Evolutionary conservation across 2,113 vertebrate genomes (phyloP), one percentile per base, ranked within the genome.

Genomic region (Vulpes ferrilata): DNA sequence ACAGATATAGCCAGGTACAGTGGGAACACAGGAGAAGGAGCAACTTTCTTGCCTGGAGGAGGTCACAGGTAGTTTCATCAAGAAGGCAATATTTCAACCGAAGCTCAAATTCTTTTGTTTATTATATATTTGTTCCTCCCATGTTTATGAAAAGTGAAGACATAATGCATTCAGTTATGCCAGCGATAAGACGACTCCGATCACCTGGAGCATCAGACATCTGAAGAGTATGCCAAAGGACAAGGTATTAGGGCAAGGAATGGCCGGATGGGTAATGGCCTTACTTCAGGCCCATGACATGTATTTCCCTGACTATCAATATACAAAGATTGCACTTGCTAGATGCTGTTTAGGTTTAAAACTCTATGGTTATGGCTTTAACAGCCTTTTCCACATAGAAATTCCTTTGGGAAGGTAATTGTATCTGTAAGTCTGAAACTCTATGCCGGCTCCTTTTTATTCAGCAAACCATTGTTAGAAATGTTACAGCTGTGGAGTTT

Each of bases 231-330:
- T 4, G 5, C 20, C 57, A 7, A 93, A 32, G 13, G 38, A 43
- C n/a, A 27, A 27, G 12, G 20, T 25, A 30, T 22, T 7, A 43
- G 30, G 35, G 20, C 7, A 57, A 62, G 4, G 25, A 55, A 69
- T 3, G 51, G 30, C 16, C 64, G 51, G n/a, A 43, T 23, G 13
- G 25, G 10, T 53, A 17, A 25, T 48, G 10, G 30, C 16, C 22
- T 91, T 38, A n/a, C 23, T 53, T 57, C n/a, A 67, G 38, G 57
- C 1, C 13, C 53, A 32, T 20, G 2, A 22, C 11, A 4, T 43
- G 43, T 94, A 55, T 90, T 89, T 92, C 81, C 53, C 78, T 86
- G n/a, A 90, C 8, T 57, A 78, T 53, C 96, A 87, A 53, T 35
- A 79, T 32, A 55, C 80, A 73, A 76, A 93, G 2, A 25, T 53